Evolutionary conservation across 2,113 vertebrate genomes (phyloP).

Genomic region (Odontophorus gujanensis): DNA sequence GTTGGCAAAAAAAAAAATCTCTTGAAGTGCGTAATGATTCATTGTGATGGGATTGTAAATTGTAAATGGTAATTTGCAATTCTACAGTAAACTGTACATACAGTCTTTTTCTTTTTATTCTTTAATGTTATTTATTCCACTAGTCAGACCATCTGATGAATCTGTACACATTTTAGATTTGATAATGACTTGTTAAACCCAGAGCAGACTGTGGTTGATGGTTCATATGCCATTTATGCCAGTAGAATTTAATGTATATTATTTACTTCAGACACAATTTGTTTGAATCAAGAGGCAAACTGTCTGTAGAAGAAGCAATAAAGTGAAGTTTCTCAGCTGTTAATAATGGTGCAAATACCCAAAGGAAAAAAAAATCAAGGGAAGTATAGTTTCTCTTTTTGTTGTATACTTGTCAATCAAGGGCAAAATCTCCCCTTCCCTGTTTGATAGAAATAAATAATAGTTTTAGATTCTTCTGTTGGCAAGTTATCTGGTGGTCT

Average conservation of each 20-base stretch:
- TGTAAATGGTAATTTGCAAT: slow-evolving; percentile 37
- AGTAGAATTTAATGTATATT: slow-evolving; percentile 12
- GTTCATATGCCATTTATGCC: slow-evolving; percentile 4
- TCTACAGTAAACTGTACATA: slow-evolving; percentile 1
- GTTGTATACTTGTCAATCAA: neutral
- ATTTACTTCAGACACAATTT: neutral
- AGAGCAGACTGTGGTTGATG: neutral
- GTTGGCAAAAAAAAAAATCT: neutral
- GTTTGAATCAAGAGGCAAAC: neutral
- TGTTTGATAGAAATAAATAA: neutral
- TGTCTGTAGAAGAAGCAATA: neutral
- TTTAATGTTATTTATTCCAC: slow-evolving; percentile 25
- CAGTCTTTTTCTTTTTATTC: neutral
- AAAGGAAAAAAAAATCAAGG: neutral
- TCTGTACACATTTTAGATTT: slow-evolving; percentile 4
- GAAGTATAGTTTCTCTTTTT: neutral
- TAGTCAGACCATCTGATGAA: slow-evolving; percentile 19
- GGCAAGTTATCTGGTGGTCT: neutral
- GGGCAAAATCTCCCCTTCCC: neutral
- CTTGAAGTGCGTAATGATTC: neutral
- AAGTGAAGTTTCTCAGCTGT: neutral
- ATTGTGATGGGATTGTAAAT: slow-evolving; percentile 19
- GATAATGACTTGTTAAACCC: slow-evolving; percentile 29
- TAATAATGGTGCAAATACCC: neutral
- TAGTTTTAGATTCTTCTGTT: neutral